phyloP scores from a whole-genome alignment of 2,797 vertebrate genomes.

The Poeciliopsis presidionis region DNA sequence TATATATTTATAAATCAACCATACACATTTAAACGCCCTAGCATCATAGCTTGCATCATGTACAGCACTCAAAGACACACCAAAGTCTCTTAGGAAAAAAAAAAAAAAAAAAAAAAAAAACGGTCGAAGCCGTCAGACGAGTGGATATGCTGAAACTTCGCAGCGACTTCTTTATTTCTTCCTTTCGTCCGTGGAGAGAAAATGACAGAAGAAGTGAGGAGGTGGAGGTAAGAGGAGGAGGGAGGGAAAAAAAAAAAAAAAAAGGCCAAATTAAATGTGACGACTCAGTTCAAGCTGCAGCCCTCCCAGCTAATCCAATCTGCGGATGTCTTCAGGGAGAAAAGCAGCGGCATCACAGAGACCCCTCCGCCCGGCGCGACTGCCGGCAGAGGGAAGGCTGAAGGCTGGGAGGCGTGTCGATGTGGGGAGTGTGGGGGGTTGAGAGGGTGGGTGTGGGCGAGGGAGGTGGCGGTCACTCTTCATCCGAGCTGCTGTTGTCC shows the following conservation, averaged over 20 bases:
- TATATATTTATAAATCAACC: background rate
- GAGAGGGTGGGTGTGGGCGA: background rate
- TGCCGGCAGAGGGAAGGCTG: constrained; percentile 3
- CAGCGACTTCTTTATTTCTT: constrained; percentile 25
- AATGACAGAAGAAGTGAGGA: constrained; percentile 8
- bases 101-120: constrained; percentile 34
- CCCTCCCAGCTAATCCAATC: constrained; percentile 14
- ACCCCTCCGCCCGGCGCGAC: no score
- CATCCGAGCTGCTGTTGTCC: constrained; percentile 88
- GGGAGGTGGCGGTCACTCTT: constrained; percentile 66
- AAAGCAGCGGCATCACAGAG: background rate
- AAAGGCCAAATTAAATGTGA: constrained; percentile 26
- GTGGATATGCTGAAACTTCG: constrained; percentile 52
- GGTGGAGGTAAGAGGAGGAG: no score
- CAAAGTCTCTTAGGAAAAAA: constrained; percentile 35
- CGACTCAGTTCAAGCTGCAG: constrained; percentile 33
- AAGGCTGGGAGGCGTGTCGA: background rate
- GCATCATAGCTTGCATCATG: constrained; percentile 24
- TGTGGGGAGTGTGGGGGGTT: background rate
- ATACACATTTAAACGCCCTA: constrained; percentile 1
- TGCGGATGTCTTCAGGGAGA: constrained; percentile 10
- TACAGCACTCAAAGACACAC: constrained; percentile 29
- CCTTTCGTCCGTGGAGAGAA: constrained; percentile 33
- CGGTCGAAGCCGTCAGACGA: constrained; percentile 42
- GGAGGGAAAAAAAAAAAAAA: background rate